phyloP scores from a whole-genome alignment of 2,888 invertebrate species.

The Sphaerolaimus hirsutus region DNA sequence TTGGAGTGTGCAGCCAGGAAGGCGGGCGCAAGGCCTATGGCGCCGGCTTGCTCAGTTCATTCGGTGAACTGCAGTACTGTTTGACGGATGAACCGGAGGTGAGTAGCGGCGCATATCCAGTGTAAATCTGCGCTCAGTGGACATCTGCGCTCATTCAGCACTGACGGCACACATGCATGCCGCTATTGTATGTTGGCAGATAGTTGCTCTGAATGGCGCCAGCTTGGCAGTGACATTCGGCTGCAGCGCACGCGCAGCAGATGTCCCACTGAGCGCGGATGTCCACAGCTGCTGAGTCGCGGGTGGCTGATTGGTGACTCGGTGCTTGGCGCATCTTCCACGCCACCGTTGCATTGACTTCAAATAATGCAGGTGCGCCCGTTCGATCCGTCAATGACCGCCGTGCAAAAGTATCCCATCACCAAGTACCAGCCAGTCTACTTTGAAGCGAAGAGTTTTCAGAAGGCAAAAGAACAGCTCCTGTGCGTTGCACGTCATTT shows the following conservation, averaged over 20 bases:
- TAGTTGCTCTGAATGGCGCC: no score
- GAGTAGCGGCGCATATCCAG: no score
- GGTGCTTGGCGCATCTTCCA: no score
- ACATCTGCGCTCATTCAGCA: no score
- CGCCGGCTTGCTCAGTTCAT: conserved; percentile 85
- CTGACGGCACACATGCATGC: no score
- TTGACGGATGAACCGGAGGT: conserved; percentile 40
- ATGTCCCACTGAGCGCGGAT: not conserved
- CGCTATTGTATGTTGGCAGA: no score
- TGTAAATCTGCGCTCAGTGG: no score
- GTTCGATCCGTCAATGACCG: conserved; percentile 69
- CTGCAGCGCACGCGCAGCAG: not conserved
- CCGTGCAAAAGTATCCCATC: conserved; percentile 75
- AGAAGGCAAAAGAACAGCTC: conserved; percentile 82
- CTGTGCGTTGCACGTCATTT: conserved; percentile 39
- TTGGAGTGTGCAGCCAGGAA: conserved; percentile 86
- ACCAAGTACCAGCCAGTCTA: conserved; percentile 90
- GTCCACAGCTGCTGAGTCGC: no score
- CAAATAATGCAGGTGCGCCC: conserved; percentile 36
- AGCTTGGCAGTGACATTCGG: no score
- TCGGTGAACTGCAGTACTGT: conserved; percentile 74
- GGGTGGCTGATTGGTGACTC: no score
- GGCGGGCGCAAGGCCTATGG: conserved; percentile 82
- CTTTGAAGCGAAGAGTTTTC: conserved; percentile 80
- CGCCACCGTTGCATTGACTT: no score